Conservation (phyloP, 2,113 vertebrate species). For the Dipodomys merriami region DNA sequence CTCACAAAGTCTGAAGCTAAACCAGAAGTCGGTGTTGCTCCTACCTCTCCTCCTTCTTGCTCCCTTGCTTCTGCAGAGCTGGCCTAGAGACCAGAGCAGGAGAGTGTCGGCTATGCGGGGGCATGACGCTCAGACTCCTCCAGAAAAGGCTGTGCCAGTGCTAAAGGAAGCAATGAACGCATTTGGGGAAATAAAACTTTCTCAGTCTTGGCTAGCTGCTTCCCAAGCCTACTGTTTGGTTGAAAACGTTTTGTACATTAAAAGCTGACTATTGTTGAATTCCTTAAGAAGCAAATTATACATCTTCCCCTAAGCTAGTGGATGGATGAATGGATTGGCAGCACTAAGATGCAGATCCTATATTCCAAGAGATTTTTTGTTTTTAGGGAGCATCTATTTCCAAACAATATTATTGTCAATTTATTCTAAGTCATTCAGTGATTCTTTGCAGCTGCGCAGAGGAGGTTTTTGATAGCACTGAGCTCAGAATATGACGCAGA, state of each 20-base stretch:
- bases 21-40: neutral
- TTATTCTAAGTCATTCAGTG: neutral
- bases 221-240: neutral
- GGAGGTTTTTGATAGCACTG: neutral
- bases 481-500: neutral
- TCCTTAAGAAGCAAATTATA: neutral
- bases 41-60: too few species aligned
- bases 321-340: neutral
- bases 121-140: too few species aligned
- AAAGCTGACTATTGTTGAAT: slow-evolving; percentile 6
- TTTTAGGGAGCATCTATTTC: neutral
- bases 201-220: neutral
- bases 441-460: neutral
- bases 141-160: too few species aligned
- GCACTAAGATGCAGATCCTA: neutral
- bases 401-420: neutral
- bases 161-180: neutral
- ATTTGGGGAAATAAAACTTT: neutral
- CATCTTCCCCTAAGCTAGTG: neutral
- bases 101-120: neutral
- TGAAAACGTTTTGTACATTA: neutral
- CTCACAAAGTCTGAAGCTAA: neutral
- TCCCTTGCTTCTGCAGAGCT: neutral
- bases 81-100: neutral
- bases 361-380: neutral